Evolutionary conservation across 2,888 invertebrate genomes (phyloP).

Genomic region (Hirtodrosophila confusa): DNA sequence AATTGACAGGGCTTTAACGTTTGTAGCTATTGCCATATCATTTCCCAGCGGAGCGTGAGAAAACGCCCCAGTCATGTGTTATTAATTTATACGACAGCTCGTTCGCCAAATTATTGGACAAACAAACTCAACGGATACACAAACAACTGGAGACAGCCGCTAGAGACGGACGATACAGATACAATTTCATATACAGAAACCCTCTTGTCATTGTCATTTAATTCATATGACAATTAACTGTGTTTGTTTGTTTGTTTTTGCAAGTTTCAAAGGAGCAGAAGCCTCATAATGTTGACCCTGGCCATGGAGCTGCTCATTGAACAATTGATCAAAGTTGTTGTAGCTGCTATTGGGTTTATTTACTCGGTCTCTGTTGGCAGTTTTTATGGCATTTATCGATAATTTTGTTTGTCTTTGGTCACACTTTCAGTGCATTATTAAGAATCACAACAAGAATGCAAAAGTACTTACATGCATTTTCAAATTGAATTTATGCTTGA

Average conservation of each 20-base stretch:
- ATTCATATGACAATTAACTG: constrained; percentile 59
- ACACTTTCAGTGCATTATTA: constrained; percentile 11
- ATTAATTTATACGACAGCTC: constrained; percentile 58
- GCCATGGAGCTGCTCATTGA: constrained; percentile 18
- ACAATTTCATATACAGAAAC: constrained; percentile 2
- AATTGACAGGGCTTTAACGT: constrained; percentile 57
- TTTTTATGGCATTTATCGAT: constrained; percentile 4
- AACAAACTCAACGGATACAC: constrained; percentile 23
- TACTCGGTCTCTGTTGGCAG: constrained; percentile 13
- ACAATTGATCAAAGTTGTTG: constrained; percentile 3
- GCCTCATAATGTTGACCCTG: constrained; percentile 28
- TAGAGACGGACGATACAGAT: not conserved
- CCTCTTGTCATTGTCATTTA: constrained; percentile 11
- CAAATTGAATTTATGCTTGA: too few relatives aligned
- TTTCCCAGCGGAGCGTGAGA: constrained; percentile 62
- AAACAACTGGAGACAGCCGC: not conserved
- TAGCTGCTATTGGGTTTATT: constrained; percentile 31
- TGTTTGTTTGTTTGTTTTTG: constrained; percentile 19
- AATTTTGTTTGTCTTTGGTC: constrained; percentile 19
- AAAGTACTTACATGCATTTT: too few relatives aligned
- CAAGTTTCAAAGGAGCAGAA: constrained; percentile 14
- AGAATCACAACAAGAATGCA: too few relatives aligned
- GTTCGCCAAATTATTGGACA: constrained; percentile 46
- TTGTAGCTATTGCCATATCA: constrained; percentile 15
- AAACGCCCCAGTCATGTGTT: constrained; percentile 60